Evolutionary conservation across 2,888 invertebrate species (phyloP).

Genomic region (Prosapia bicincta): DNA sequence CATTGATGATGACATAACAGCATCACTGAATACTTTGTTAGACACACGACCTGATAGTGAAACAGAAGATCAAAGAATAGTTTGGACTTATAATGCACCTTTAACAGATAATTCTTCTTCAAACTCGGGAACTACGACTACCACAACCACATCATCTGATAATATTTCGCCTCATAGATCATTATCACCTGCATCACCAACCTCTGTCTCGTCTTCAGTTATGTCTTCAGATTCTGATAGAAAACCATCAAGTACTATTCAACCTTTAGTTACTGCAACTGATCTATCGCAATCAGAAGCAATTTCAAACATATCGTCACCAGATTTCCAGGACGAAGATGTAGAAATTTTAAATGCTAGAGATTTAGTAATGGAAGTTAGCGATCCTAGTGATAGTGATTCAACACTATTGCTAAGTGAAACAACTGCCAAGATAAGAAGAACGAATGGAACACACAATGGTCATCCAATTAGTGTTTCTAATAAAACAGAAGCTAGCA

Average conservation of each 20-base stretch:
- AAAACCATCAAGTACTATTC: constrained; percentile 48
- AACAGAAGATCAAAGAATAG: constrained; percentile 61
- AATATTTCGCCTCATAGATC: constrained; percentile 51
- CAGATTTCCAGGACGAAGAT: constrained; percentile 83
- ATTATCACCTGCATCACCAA: constrained; percentile 74
- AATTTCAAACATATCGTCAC: constrained; percentile 85
- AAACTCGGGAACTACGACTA: constrained; percentile 22
- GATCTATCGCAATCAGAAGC: constrained; percentile 76
- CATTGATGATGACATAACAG: constrained; percentile 90
- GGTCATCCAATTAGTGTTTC: constrained; percentile 18
- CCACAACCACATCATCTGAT: constrained; percentile 39
- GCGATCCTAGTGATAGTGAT: constrained; percentile 86
- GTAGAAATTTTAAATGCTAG: constrained; percentile 74
- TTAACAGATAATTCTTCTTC: constrained; percentile 28
- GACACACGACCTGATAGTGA: constrained; percentile 57
- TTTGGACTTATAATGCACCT: constrained; percentile 93
- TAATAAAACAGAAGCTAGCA: constrained; percentile 9
- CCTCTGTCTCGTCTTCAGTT: constrained; percentile 82
- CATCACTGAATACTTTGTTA: constrained; percentile 85
- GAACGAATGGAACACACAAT: constrained; percentile 13
- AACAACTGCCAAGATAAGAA: constrained; percentile 31
- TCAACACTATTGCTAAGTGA: constrained; percentile 78
- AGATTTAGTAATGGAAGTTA: constrained; percentile 79
- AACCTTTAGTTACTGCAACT: constrained; percentile 20
- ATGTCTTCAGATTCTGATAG: constrained; percentile 67